Base-by-base conservation (phyloP, 2,888 invertebrate genomes). In the Lasioglossum leucozonium region DNA sequence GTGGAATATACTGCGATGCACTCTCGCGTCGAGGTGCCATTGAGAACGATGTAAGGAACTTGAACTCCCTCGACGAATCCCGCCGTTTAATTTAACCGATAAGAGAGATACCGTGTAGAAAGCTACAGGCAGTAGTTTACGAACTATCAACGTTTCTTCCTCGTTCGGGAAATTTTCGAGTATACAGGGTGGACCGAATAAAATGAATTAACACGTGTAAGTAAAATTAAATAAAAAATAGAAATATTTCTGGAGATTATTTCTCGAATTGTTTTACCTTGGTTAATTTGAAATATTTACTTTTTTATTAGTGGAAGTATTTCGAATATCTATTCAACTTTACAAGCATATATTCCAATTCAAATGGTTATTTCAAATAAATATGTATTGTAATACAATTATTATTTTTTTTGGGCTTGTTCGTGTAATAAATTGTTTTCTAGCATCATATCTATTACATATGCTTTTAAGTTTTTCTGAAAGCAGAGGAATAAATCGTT, bases 81-180 rank as follows among this genome's bases (percentile, higher is more conserved):
- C 67, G 73, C 55, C 85, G 58, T 85, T 85, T 85, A 79, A 85
- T 85, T 85, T 84, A 37, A 42, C 26, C 84, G 69, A 83, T 84
- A 69, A 79, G 58, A 58, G 58, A 62, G 76, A 65, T 55, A 79
- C 79, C 72, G 34, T 26, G 71, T 79, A 34, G 71, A 16, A 62
- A 34, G 65, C 30, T 51, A 4, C 62, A 55, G 74, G 26, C 72
- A 44, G 44, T 55, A 62, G 51, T 76, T 76, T 76, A 55, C 80
- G 42, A 67, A 65, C 71, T 26, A 72, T 51, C 72, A 80, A 73
- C 71, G 44, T 71, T 71, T 58, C 22, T 40, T 37, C 18, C 6
- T n/a, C 73, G 55, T 78, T 58, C 73, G 18, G 22, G n/a, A 8
- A 55, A 62, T 74, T 65, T 65, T 77, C 42, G 22, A 55, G 6